Base-by-base conservation (phyloP, 2,888 invertebrate genomes). In the Anthophora plumipes region DNA sequence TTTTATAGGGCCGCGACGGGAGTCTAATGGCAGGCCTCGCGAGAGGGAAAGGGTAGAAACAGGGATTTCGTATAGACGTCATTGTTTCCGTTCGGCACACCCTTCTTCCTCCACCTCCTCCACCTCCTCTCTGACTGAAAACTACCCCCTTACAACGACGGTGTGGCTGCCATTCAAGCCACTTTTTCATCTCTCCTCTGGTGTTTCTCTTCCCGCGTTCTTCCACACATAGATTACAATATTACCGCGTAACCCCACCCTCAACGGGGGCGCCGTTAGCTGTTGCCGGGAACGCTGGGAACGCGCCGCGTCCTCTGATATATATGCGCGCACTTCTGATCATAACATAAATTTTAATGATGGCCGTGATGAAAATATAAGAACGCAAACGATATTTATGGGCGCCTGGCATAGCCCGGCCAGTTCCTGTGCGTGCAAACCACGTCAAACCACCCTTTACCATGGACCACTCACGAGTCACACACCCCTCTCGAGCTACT, bases 311-410 rank as follows among this genome's bases (percentile, higher is more conserved):
- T 85, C 77, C 86, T 84, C 88, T 91, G 91, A 91, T 91, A 89
- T 92, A 91, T 91, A 91, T n/a, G n/a, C 89, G 89, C 88, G 88
- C 89, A 91, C 91, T 92, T 91, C 91, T 93, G 91, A 92, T 92
- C 92, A 89, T 92, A 92, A 93, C 93, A 93, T 93, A 92, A 93
- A 93, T 93, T 93, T 93, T 93, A 92, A 93, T 92, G 92, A 92
- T 90, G 90, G 90, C 89, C 86, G 89, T 93, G 92, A 93, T 93
- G 93, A 93, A 93, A 93, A 93, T 93, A 93, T 93, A 93, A 93
- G 93, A 93, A 91, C 91, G 90, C 85, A 82, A 31, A 75, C 86
- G 89, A 91, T 93, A 92, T 93, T 92, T 92, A 92, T 91, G 91
- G n/a, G 80, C 85, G 85, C 85, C 83, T 86, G 88, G 85, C 85